Evolutionary conservation across 1,140 invertebrate genomes (phyloP), one percentile per base, ranked within the genome.

Genomic region (Bombus huntii): DNA sequence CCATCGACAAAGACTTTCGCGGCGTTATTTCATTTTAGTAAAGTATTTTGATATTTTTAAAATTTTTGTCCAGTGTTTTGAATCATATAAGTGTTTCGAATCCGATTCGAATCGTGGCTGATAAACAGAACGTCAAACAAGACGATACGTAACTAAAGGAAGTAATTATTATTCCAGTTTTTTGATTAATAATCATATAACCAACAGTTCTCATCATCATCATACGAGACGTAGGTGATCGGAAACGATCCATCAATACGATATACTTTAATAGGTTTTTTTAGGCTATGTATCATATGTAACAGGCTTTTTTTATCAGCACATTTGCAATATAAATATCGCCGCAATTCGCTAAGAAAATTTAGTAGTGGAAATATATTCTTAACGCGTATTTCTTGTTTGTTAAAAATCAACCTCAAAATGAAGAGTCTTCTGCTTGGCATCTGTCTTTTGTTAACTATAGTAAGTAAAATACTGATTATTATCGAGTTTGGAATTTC

Each of bases 301-400:
- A 62, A 62, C 4, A 62, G 28, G 13, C 12, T n/a, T 13, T 57
- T 82, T 81, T 74, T 82, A 4, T 9, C 12, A 22, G 28, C 22
- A 1, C 22, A n/a, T 22, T 44, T 25, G 6, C 34, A 15, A n/a
- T 74, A 82, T 74, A 82, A 82, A 47, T 65, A 82, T 34, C 12
- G 5, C 1, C 1, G 18, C 8, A 12, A 10, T 22, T 42, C 3
- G 2, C 1, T 10, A 2, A 34, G 57, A 34, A 25, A 4, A 0
- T n/a, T 39, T 22, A 62, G 66, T 81, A n/a, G 3, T 25, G 2
- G 1, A 22, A 1, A 10, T 31, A 39, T 39, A 70, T 37, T 39
- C 18, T 53, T 8, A 37, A 13, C 8, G 12, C 22, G 37, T 28
- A 37, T 25, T 25, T 34, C 5, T 34, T 1, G 4, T 28, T 71